phyloP scores from a whole-genome alignment of 2,888 invertebrate species.

The Drosophila melanosoma region DNA sequence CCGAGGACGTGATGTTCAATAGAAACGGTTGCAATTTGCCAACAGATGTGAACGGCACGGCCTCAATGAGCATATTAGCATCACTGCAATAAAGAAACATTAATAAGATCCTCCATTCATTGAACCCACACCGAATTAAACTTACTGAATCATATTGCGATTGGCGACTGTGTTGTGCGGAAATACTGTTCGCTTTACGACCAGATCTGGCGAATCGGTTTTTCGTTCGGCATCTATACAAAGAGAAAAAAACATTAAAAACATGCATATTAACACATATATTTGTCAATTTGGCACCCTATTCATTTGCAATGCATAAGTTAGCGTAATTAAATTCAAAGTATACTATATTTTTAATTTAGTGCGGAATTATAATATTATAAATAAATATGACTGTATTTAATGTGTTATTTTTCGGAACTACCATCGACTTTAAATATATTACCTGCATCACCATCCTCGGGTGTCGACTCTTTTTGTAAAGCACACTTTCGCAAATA shows the following conservation, averaged over 20 bases:
- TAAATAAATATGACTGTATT: neutral
- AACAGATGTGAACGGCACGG: constrained; percentile 93
- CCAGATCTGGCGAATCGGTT: constrained; percentile 87
- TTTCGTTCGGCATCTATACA: constrained; percentile 87
- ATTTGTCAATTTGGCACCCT: neutral
- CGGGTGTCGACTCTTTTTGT: constrained; percentile 86
- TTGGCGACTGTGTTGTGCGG: constrained; percentile 91
- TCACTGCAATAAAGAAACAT: constrained; percentile 87
- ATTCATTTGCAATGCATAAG: neutral
- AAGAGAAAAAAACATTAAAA: neutral
- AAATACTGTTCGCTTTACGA: constrained; percentile 88
- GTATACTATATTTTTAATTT: too few relatives aligned
- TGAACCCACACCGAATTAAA: constrained; percentile 47
- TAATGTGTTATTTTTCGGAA: neutral
- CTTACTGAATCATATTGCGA: constrained; percentile 91
- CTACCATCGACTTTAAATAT: neutral
- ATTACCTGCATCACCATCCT: constrained; percentile 79
- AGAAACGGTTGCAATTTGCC: constrained; percentile 97
- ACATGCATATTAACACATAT: neutral
- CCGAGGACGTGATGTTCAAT: constrained; percentile 94
- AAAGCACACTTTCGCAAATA: constrained; percentile 91
- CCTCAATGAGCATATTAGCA: constrained; percentile 94
- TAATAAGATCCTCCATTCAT: neutral
- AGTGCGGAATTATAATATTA: too few relatives aligned
- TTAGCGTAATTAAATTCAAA: neutral